Base-by-base conservation (phyloP, 1,140 invertebrate species). In the Dryas iulia region DNA sequence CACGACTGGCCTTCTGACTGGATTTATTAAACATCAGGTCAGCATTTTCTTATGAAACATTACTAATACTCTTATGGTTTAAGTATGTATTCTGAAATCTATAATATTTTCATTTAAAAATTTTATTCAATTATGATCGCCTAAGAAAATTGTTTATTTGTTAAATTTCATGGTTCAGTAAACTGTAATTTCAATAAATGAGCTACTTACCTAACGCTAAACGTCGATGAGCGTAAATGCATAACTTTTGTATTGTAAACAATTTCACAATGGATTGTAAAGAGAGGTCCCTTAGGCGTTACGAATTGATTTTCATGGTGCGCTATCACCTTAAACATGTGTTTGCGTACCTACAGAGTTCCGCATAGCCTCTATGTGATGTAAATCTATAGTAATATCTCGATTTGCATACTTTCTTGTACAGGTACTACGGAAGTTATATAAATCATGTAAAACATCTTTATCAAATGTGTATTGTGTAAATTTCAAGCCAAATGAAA, bases 361-460 rank as follows among this genome's bases (percentile, higher is more conserved):
- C 67, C 66, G 66, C 53, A 58, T 62, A 47, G 52, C 66, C 33
- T 69, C 24, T 18, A 21, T 59, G 33, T 63, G 14, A 65, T 65
- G 62, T 30, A 47, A 47, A 47, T 47, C 14, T 47, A 59, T 33
- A 69, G 10, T 33, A 14, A 58, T 61, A 47, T 63, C 53, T 39
- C 26, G 63, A 33, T 68, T 68, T 62, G 66, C 59, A 63, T 63
- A 56, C 30, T 59, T 47, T 35, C 30, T 53, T 25, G 47, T 11
- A 23, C 5, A 24, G 31, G 56, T 6, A 24, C 14, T 66, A 54
- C 59, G 57, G 23, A 66, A 59, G 33, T 59, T 66, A 66, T 57
- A 25, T 31, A 52, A 66, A 66, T 8, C 23, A 3, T 28, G 6
- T 28, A 28, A 28, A 6, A 28, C 6, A 28, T n/a, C n/a, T n/a